phyloP scores from a whole-genome alignment of 2,113 vertebrate species.

The Calypte anna region DNA sequence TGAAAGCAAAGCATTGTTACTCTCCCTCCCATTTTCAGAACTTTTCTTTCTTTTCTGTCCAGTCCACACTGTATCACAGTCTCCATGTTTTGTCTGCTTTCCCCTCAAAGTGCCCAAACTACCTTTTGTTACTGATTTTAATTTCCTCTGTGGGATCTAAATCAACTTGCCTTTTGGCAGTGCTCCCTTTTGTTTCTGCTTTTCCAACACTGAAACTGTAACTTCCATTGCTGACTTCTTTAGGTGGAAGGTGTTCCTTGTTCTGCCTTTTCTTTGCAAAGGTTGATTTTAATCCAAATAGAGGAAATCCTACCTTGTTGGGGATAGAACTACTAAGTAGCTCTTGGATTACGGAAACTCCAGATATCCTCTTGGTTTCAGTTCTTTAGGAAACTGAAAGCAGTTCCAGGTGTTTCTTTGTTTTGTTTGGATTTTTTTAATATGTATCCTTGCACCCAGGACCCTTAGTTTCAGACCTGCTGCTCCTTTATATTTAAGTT shows the following conservation, averaged over 20 bases:
- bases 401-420: background rate
- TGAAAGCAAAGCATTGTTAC: background rate
- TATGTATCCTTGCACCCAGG: background rate
- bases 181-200: slow-evolving; percentile 3
- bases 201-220: background rate
- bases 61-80: background rate
- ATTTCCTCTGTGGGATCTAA: slow-evolving; percentile 9
- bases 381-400: background rate
- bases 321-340: background rate
- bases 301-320: background rate
- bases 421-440: background rate
- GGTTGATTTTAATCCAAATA: background rate
- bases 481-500: background rate
- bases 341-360: background rate
- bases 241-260: background rate
- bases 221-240: background rate
- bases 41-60: background rate
- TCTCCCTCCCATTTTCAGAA: background rate
- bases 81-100: background rate
- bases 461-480: background rate
- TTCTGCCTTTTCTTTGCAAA: background rate
- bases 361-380: background rate
- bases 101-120: background rate
- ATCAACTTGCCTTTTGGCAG: slow-evolving; percentile 24
- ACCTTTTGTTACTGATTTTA: slow-evolving; percentile 13